Percentiles rank a stretch among this genome's conserved stretches.
Evolutionary conservation across 2,113 vertebrate species (phyloP).

Genomic region (Amia ocellicauda): DNA sequence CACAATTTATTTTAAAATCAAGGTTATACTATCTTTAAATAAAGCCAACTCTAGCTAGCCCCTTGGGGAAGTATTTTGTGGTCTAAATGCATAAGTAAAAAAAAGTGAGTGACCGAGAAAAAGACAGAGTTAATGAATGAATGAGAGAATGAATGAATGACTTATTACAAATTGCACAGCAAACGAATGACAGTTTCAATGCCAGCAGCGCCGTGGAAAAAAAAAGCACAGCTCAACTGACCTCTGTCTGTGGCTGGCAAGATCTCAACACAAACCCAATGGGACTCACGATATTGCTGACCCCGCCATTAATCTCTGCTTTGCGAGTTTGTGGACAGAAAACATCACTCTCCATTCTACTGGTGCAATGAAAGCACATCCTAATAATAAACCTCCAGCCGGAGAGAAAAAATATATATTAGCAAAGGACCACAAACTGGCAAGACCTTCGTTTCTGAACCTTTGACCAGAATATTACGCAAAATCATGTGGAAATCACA

Average conservation of each 20-base stretch:
- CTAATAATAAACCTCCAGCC: constrained; percentile 45
- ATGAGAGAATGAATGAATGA: constrained; percentile 20
- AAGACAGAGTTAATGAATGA: constrained; percentile 20
- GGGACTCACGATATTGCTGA: constrained; percentile 46
- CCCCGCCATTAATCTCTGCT: constrained; percentile 52
- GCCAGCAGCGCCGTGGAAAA: constrained; percentile 32
- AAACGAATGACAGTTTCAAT: constrained; percentile 37
- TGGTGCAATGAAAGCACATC: constrained; percentile 46
- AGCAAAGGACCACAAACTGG: constrained; percentile 27
- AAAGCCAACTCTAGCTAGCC: too few relatives aligned
- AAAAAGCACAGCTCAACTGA: constrained; percentile 37
- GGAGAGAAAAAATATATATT: constrained; percentile 36
- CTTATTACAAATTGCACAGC: constrained; percentile 14
- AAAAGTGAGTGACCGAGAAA: too few relatives aligned
- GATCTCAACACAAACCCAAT: constrained; percentile 41
- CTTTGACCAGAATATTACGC: constrained; percentile 43
- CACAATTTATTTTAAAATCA: too few relatives aligned
- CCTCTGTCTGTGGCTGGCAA: constrained; percentile 46
- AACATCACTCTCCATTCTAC: constrained; percentile 44
- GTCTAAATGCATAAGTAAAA: too few relatives aligned
- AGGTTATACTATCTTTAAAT: too few relatives aligned
- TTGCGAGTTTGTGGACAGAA: constrained; percentile 39
- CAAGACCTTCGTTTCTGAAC: constrained; percentile 35
- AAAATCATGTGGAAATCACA: constrained; percentile 43
- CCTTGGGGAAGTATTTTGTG: too few relatives aligned